Evolutionary conservation across 2,797 vertebrate genomes (phyloP), one percentile per base, ranked within the genome.

Genomic region (Choloepus didactylus): DNA sequence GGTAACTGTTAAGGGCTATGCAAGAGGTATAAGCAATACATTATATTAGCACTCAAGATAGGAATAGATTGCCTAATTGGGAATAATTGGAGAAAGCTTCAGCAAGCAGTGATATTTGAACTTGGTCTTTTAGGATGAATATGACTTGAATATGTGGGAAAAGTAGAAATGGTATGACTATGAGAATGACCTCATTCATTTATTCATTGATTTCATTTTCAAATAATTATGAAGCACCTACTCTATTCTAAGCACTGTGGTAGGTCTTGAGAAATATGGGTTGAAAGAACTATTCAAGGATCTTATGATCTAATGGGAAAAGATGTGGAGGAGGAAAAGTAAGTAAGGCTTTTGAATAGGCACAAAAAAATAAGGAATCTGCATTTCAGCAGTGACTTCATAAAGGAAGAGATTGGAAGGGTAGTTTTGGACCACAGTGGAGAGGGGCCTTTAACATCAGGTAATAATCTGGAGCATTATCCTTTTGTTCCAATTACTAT

Each of bases 201-300:
- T 73, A 93, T 59, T 91, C 54, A 46, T 2, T 77, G 62, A 82
- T 72, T 88, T 89, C 59, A 60, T 92, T 91, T 75, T 84, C 46
- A 87, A 62, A 51, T 79, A 90, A 92, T 80, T 89, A 73, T 87
- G 35, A 94, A 89, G 29, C 35, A 83, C 27, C 31, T 76, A 38
- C 12, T 77, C 23, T 67, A 89, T 73, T 56, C 75, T 77, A 75
- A 93, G 56, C 46, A 67, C 18, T 64, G 23, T 85, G 46, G 25
- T 64, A 94, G 67, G 12, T 41, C 51, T n/a, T 29, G 4, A 91
- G 46, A 77, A 94, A 88, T 10, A 44, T 12, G 41, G 41, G 18
- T 54, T 83, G 19, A 89, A 90, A 90, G 29, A 80, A 80, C 18
- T 91, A 70, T n/a, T 82, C 72, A 90, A 75, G 27, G 9, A 51